Evolutionary conservation across 2,888 invertebrate species (phyloP).

Genomic region (Sussaba pulchella): DNA sequence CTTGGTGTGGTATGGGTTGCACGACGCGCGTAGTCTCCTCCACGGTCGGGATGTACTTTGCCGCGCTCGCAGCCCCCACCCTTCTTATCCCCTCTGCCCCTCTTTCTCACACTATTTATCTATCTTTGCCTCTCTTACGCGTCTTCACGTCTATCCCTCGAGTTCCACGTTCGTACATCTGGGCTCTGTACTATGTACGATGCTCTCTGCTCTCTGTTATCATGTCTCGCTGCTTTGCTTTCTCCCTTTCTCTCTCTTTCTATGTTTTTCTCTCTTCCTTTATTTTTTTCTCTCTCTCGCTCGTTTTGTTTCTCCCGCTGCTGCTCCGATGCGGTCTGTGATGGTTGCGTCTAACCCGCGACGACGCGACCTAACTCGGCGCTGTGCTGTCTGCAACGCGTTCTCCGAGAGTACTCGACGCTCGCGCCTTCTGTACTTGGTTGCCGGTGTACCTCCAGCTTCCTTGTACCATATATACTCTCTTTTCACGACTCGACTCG

Average conservation of each 20-base stretch:
- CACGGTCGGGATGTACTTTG: not conserved
- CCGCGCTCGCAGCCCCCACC: no score
- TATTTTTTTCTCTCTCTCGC: not conserved
- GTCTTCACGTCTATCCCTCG: conserved; percentile 51
- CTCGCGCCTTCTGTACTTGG: not conserved
- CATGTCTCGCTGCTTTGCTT: conserved; percentile 16
- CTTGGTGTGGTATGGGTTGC: conserved; percentile 47
- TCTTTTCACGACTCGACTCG: not conserved
- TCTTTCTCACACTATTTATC: not conserved
- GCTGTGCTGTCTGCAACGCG: conserved; percentile 16
- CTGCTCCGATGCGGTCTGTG: not conserved
- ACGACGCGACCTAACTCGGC: conserved; percentile 3
- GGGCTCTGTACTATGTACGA: conserved; percentile 14
- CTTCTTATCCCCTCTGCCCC: not conserved
- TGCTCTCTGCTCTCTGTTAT: not conserved
- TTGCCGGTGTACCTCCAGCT: not conserved
- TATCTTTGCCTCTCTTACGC: not conserved
- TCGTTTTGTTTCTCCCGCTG: not conserved
- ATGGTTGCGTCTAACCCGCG: conserved; percentile 13
- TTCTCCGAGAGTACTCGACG: no score
- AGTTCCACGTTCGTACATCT: conserved; percentile 43
- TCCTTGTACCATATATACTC: conserved; percentile 6
- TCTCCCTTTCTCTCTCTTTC: not conserved
- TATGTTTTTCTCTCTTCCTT: not conserved
- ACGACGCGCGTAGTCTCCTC: conserved; percentile 48